phyloP scores from a whole-genome alignment of 2,113 vertebrate genomes.

The Limanda limanda region DNA sequence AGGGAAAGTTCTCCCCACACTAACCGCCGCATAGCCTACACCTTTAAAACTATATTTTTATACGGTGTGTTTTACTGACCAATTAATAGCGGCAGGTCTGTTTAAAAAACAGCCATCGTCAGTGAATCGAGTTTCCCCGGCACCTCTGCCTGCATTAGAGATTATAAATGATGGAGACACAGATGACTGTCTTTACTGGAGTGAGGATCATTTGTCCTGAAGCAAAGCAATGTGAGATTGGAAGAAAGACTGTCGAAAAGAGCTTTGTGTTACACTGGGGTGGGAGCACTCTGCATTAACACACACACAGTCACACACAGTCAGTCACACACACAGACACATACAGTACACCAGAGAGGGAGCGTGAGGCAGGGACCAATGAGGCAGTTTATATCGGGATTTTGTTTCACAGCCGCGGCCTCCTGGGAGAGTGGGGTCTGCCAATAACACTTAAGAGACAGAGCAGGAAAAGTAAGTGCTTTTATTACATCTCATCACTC shows the following conservation, averaged over 20 bases:
- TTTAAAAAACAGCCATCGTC: constrained; percentile 39
- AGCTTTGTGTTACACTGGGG: constrained; percentile 66
- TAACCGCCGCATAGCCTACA: constrained; percentile 7
- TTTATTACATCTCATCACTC: constrained; percentile 94
- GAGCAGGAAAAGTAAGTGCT: constrained; percentile 92
- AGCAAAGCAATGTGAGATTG: constrained; percentile 62
- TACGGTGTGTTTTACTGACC: constrained; percentile 36
- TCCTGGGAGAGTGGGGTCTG: constrained; percentile 82
- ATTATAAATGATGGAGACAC: constrained; percentile 58
- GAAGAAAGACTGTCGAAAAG: constrained; percentile 64
- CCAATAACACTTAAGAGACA: constrained; percentile 91
- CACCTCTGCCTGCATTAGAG: constrained; percentile 51
- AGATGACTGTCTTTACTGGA: constrained; percentile 61
- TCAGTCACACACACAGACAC: constrained; percentile 26
- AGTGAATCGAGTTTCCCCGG: constrained; percentile 29
- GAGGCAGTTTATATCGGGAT: constrained; percentile 82
- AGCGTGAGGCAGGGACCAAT: constrained; percentile 79
- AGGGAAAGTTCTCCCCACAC: constrained; percentile 15
- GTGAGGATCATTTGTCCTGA: constrained; percentile 69
- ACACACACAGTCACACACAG: constrained; percentile 32
- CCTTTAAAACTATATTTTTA: constrained; percentile 22
- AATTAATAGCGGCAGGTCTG: constrained; percentile 36
- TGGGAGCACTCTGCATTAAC: constrained; percentile 47
- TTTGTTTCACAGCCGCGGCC: constrained; percentile 82
- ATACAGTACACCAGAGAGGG: constrained; percentile 62